Evolutionary conservation across 2,888 invertebrate species (phyloP).

Genomic region (Globia sparganii): DNA sequence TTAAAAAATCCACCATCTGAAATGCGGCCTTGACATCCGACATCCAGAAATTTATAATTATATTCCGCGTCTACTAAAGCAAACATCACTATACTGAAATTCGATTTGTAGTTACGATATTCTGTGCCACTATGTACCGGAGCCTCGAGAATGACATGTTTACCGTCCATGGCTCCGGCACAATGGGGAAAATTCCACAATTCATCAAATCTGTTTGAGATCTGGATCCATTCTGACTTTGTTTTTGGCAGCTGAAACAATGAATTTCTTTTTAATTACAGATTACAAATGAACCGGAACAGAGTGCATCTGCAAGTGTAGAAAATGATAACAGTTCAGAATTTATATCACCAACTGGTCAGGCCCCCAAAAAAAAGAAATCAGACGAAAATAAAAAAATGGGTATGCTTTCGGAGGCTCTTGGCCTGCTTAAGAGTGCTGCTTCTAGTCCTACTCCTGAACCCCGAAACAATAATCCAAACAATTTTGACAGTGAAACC

Average conservation of each 20-base stretch:
- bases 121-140: conserved; percentile 54
- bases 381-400: conserved; percentile 48
- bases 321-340: conserved; percentile 20
- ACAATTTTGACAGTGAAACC: conserved; percentile 49
- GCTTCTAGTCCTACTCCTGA: conserved; percentile 53
- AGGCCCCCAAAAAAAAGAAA: conserved; percentile 46
- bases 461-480: conserved; percentile 53
- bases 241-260: conserved; percentile 38
- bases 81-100: conserved; percentile 50
- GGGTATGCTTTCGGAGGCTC: conserved; percentile 53
- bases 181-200: conserved; percentile 51
- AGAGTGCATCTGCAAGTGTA: conserved; percentile 49
- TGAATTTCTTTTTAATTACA: conserved; percentile 48
- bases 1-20: conserved; percentile 31
- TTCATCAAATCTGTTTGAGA: conserved; percentile 45
- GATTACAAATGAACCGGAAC: conserved; percentile 51
- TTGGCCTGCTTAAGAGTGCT: conserved; percentile 50
- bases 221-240: conserved; percentile 38
- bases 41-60: no score
- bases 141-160: conserved; percentile 64
- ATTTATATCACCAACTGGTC: conserved; percentile 50
- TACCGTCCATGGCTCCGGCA: conserved; percentile 66
- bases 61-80: not conserved
- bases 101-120: conserved; percentile 63
- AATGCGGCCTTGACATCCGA: no score